Conservation (phyloP, 2,113 vertebrate genomes). For the Dendropsophus ebraccatus region DNA sequence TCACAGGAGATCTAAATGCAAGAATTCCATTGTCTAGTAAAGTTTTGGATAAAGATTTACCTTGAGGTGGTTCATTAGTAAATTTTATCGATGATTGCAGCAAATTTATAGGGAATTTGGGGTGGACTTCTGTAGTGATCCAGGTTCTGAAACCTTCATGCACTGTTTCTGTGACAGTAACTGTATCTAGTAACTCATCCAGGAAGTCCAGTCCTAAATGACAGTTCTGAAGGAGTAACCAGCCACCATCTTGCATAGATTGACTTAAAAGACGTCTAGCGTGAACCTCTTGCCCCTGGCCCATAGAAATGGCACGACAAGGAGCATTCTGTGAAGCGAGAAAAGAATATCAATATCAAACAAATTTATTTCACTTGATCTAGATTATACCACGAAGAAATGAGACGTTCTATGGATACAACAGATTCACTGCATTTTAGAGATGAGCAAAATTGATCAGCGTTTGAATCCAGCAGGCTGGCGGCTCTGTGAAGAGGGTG, state of each 20-base stretch:
- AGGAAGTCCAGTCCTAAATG: slow-evolving; percentile 84
- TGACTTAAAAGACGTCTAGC: slow-evolving; percentile 78
- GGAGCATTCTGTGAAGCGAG: slow-evolving; percentile 70
- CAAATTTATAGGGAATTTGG: slow-evolving; percentile 81
- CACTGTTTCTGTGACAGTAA: slow-evolving; percentile 68
- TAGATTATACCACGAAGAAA: background rate
- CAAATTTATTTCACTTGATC: background rate
- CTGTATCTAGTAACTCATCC: slow-evolving; percentile 79
- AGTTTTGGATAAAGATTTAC: slow-evolving; percentile 61
- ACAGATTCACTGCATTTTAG: background rate
- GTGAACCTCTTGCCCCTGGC: slow-evolving; percentile 84
- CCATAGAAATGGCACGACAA: slow-evolving; percentile 83
- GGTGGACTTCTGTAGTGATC: slow-evolving; percentile 82
- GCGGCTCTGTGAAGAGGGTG: too few relatives aligned
- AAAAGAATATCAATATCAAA: background rate
- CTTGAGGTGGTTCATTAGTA: slow-evolving; percentile 85
- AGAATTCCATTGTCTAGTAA: too few relatives aligned
- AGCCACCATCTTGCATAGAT: slow-evolving; percentile 81
- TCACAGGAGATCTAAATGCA: too few relatives aligned
- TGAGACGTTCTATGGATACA: background rate
- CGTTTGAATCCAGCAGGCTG: too few relatives aligned
- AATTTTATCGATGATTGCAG: slow-evolving; percentile 86
- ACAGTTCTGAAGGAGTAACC: slow-evolving; percentile 87
- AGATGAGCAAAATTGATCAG: too few relatives aligned
- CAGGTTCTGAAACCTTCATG: slow-evolving; percentile 77